These are phyloP conservation scores for Carcharodon carcharias DNA, from an alignment of 2,797 vertebrate genomes.

Conservation along the genomic window DNA sequence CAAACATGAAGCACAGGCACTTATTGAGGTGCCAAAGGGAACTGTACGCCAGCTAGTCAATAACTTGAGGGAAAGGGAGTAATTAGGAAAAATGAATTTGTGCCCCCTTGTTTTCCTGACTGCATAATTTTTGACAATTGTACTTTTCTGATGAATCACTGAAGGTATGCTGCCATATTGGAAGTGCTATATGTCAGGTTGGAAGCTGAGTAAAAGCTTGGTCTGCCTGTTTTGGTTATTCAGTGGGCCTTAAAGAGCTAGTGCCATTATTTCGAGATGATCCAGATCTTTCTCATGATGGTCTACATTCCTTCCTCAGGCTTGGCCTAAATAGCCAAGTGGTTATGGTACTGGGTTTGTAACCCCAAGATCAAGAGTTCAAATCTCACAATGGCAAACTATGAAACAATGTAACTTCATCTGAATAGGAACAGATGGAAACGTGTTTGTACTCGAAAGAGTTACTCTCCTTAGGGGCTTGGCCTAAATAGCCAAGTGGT, in stretches of 20 bases:
- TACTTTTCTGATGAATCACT: not conserved
- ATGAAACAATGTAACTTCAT: too few relatives aligned
- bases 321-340: too few relatives aligned
- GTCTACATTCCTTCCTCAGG: not conserved
- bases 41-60: not conserved
- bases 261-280: not conserved
- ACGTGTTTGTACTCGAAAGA: too few relatives aligned
- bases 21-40: not conserved
- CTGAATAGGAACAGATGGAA: too few relatives aligned
- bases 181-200: not conserved
- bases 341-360: too few relatives aligned
- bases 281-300: not conserved
- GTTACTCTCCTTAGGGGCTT: too few relatives aligned
- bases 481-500: too few relatives aligned
- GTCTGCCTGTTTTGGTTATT: not conserved
- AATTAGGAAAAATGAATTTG: not conserved
- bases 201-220: not conserved
- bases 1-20: not conserved
- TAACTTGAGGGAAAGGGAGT: not conserved
- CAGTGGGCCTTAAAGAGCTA: not conserved
- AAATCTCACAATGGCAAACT: too few relatives aligned
- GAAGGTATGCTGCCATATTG: not conserved
- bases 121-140: not conserved
- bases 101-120: not conserved
- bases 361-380: too few relatives aligned